These are phyloP conservation scores for Enteromius trimaculatus DNA, from an alignment of 2,797 vertebrate species.

Conservation along the genomic window DNA sequence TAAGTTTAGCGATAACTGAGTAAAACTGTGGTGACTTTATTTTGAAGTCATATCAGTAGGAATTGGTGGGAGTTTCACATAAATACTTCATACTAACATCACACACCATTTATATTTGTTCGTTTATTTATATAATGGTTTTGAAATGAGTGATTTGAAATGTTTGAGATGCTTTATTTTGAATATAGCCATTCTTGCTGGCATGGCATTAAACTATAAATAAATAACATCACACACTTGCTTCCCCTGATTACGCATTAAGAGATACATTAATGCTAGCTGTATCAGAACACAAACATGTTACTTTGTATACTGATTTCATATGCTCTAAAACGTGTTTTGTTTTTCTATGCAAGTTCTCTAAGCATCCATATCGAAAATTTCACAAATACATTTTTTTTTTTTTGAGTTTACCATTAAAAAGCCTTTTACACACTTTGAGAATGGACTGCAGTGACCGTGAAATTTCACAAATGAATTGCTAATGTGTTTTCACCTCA, in stretches of 20 bases:
- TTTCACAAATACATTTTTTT: background rate
- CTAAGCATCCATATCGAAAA: conserved; percentile 3
- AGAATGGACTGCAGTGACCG: background rate
- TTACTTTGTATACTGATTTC: background rate
- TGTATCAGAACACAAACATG: background rate
- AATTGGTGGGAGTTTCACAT: background rate
- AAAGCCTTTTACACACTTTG: background rate
- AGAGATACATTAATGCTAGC: background rate
- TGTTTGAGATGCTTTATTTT: no score
- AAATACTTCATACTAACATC: background rate
- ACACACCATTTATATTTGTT: no score
- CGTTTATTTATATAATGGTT: no score
- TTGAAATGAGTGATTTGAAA: no score
- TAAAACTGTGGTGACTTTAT: background rate
- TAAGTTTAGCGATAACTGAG: background rate
- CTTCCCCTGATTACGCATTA: background rate
- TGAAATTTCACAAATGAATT: background rate
- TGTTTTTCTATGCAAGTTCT: background rate
- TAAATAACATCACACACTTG: conserved; percentile 60
- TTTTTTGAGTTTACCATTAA: background rate
- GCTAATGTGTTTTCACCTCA: background rate
- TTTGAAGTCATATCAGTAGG: background rate
- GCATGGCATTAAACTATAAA: no score
- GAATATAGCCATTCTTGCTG: no score
- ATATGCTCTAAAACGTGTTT: background rate